Percentiles rank a stretch among this genome's conserved stretches.
phyloP scores from a whole-genome alignment of 2,113 vertebrate genomes.

The Cettia cetti region DNA sequence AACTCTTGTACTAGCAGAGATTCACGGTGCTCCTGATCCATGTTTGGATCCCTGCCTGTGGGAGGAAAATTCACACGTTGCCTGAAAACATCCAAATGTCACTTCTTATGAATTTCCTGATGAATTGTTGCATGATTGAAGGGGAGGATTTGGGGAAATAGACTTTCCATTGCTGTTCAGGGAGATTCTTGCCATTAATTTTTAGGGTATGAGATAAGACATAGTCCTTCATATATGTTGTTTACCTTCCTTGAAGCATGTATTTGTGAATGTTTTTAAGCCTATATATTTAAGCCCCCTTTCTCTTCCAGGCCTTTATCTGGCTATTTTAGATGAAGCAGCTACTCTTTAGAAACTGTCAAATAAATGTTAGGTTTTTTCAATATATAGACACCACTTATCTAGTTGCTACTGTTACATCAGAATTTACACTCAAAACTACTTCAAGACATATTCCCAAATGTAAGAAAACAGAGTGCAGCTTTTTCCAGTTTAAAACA shows the following conservation, averaged over 20 bases:
- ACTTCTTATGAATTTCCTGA: background rate
- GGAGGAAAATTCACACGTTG: accelerated
- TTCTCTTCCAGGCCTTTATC: background rate
- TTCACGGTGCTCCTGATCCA: background rate
- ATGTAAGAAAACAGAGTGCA: background rate
- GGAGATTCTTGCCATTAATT: background rate
- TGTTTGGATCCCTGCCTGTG: background rate
- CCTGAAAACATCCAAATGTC: background rate
- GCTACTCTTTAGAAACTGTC: background rate
- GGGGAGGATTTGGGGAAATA: background rate
- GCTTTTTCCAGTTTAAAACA: background rate
- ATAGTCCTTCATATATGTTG: background rate
- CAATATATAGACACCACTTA: background rate
- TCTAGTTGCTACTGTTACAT: background rate
- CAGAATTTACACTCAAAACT: background rate
- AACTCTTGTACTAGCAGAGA: background rate
- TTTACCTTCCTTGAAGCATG: background rate
- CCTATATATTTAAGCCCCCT: background rate
- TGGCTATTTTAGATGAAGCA: background rate
- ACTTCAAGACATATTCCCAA: background rate
- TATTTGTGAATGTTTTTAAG: background rate
- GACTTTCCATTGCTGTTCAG: background rate
- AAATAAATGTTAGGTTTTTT: background rate
- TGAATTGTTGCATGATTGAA: background rate
- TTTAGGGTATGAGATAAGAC: background rate